Evolutionary conservation across 2,797 vertebrate species (phyloP).

Genomic region (Huso huso): DNA sequence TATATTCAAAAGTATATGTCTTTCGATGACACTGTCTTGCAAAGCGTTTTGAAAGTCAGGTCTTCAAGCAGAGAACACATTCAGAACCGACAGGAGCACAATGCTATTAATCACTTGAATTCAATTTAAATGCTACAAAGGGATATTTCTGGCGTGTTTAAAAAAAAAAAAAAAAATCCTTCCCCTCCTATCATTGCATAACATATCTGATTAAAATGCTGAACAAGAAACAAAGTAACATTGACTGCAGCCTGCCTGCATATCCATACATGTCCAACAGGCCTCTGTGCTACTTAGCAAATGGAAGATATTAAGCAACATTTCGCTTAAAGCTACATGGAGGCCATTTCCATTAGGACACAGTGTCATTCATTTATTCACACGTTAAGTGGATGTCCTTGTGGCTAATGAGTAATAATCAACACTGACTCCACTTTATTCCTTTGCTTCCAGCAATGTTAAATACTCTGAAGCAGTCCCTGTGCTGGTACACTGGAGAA

Average conservation of each 20-base stretch:
- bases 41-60: too few species aligned
- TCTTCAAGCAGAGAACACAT: conserved; percentile 32
- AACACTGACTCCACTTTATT: conserved; percentile 75
- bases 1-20: too few species aligned
- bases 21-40: too few species aligned
- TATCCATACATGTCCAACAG: conserved; percentile 69
- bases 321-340: conserved; percentile 70
- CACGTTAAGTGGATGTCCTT: conserved; percentile 79
- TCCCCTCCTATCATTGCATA: conserved; percentile 55
- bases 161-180: conserved; percentile 35
- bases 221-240: conserved; percentile 70
- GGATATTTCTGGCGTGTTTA: conserved; percentile 35
- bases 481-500: conserved; percentile 50
- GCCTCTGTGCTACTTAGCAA: conserved; percentile 69
- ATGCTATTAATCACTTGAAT: conserved; percentile 43
- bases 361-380: conserved; percentile 68
- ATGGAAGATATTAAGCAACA: conserved; percentile 76
- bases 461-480: conserved; percentile 57
- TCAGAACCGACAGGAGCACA: conserved; percentile 20
- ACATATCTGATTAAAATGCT: conserved; percentile 68
- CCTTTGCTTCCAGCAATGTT: conserved; percentile 64
- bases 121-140: conserved; percentile 43
- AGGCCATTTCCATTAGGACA: conserved; percentile 67
- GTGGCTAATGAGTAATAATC: conserved; percentile 85
- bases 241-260: conserved; percentile 46